Evolutionary conservation across 2,113 vertebrate genomes (phyloP).

Genomic region (Diphyllodes magnificus): DNA sequence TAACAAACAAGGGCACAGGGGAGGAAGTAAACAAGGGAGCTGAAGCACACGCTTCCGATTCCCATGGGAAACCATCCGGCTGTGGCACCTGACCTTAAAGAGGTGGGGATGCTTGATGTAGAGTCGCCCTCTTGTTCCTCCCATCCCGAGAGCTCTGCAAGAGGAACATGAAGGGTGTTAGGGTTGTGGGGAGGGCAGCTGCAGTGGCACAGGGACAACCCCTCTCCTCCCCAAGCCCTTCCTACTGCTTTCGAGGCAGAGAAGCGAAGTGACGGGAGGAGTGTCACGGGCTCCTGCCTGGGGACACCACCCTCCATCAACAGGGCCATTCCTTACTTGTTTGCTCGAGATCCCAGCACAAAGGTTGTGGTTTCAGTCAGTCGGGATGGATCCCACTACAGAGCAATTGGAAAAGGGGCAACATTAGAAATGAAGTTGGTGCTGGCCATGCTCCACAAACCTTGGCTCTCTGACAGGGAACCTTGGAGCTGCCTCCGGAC

Average conservation of each 20-base stretch:
- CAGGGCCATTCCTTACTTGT: slow-evolving; percentile 84
- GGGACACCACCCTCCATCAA: slow-evolving; percentile 11
- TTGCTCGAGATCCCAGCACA: slow-evolving; percentile 95
- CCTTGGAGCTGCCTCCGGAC: background rate
- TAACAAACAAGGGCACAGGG: background rate
- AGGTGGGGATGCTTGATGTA: slow-evolving; percentile 97
- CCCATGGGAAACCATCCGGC: background rate
- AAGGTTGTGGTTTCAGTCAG: slow-evolving; percentile 87
- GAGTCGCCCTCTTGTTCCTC: slow-evolving; percentile 94
- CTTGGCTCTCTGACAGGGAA: background rate
- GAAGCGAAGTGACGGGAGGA: slow-evolving; percentile 30
- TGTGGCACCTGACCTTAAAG: slow-evolving; percentile 84
- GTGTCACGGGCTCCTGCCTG: background rate
- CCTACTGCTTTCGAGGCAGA: slow-evolving; percentile 19
- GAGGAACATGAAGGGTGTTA: background rate
- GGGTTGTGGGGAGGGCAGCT: accelerated
- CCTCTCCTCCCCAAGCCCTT: slow-evolving; percentile 41
- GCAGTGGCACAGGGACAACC: background rate
- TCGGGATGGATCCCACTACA: slow-evolving; percentile 92
- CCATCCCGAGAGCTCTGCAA: slow-evolving; percentile 94
- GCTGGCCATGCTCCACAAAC: background rate
- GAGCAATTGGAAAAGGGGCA: slow-evolving; percentile 29
- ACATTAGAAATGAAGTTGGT: slow-evolving; percentile 36
- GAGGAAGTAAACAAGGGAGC: background rate
- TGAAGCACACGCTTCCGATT: accelerated